Evolutionary conservation across 2,797 vertebrate species (phyloP), one percentile per base, ranked within the genome.

Genomic region (Apodemus agrarius): DNA sequence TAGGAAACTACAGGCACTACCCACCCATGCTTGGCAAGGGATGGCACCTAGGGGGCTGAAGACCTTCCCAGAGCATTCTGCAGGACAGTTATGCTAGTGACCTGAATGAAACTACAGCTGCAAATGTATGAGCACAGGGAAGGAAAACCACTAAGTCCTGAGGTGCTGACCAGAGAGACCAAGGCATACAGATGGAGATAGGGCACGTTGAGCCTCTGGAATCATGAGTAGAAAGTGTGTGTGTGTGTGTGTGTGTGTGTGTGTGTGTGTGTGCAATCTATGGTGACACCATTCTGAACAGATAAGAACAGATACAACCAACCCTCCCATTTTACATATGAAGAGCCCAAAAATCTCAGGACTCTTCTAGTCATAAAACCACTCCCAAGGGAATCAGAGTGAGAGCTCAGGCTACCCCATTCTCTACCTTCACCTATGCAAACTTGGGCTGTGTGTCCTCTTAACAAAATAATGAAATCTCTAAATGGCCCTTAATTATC

Each of bases 401-500:
- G 37, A 94, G 90, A 72, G 74, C 0, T 24, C 40, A 72, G 49
- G 14, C 14, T 81, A 61, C 78, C 90, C 67, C 4, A 2, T 63
- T 80, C 61, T 40, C 69, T 37, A 88, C 21, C 34, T 82, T 89
- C 57, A n/a, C 82, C 82, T 31, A 13, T 1, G 3, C 75, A 65
- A 89, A 43, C 67, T 12, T 6, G 34, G 65, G 31, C 81, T 95
- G 95, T 69, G 26, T 63, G 21, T 96, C 90, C 87, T 97, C 97
- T 98, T 97, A 97, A 98, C 96, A 98, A 97, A 97, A 16, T 61
- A 98, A 95, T 81, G 31, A 97, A 6, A 37, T 98, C 97, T 98
- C 97, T 94, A 97, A 98, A 96, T 37, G 84, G 96, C 96, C 95
- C 98, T 98, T 98, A 98, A 98, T 98, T 98, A 97, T 96, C 98